Percentiles rank a stretch among this genome's conserved stretches.
Evolutionary conservation across 1,140 invertebrate genomes (phyloP).

Genomic region (Cotesia vestalis): DNA sequence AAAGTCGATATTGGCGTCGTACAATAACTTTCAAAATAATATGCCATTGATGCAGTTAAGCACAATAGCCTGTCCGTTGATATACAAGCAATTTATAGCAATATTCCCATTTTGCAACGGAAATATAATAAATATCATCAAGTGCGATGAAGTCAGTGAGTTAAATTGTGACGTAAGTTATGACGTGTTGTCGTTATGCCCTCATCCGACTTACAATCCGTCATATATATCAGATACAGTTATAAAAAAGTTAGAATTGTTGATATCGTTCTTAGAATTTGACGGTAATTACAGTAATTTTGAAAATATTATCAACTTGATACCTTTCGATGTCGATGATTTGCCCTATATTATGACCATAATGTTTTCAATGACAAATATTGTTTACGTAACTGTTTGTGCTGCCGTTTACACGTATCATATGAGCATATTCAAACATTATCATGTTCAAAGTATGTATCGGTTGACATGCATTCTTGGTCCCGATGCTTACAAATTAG

Average conservation of each 20-base stretch:
- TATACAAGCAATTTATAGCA: conserved; percentile 1
- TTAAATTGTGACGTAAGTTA: not conserved
- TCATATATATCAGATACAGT: not conserved
- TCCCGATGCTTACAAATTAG: not conserved
- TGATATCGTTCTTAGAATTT: not conserved
- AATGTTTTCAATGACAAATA: not conserved
- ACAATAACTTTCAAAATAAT: not conserved
- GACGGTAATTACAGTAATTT: not conserved
- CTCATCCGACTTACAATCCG: not conserved
- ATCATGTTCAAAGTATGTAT: not conserved
- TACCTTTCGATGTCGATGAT: not conserved
- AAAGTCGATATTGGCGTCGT: not conserved
- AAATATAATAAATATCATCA: not conserved
- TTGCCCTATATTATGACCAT: not conserved
- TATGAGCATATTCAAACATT: not conserved
- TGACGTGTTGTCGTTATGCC: not conserved
- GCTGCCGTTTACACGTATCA: conserved; percentile 2
- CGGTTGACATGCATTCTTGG: not conserved
- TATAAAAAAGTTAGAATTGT: not conserved
- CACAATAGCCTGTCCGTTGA: not conserved
- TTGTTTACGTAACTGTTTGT: not conserved
- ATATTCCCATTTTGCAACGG: conserved; percentile 1
- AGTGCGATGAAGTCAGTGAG: not conserved
- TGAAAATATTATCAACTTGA: not conserved
- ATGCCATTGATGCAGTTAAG: not conserved